These are phyloP conservation scores for Nebria ingens DNA, from an alignment of 1,140 invertebrate species.

Conservation along the genomic window DNA sequence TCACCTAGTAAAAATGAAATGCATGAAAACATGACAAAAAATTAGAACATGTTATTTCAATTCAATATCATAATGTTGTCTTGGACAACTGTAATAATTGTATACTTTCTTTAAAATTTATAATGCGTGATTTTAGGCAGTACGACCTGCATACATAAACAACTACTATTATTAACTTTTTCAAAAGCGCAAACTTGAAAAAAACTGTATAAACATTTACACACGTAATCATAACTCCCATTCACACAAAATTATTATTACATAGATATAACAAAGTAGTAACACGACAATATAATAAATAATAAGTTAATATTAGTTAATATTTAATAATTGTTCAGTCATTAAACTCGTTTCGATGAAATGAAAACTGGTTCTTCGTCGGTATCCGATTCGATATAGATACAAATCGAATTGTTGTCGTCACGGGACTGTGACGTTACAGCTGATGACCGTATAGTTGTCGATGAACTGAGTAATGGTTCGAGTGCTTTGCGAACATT, in stretches of 20 bases:
- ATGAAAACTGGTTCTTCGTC: constrained; percentile 9
- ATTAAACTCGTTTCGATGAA: constrained; percentile 1
- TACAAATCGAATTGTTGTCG: constrained; percentile 10
- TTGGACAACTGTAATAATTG: too few species aligned
- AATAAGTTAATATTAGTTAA: not conserved
- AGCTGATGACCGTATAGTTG: not conserved
- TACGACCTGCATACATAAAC: not conserved
- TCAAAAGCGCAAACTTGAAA: not conserved
- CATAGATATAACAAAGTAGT: not conserved
- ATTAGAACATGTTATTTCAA: not conserved
- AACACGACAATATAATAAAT: not conserved
- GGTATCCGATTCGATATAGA: constrained; percentile 8
- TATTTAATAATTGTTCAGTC: not conserved
- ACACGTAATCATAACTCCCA: not conserved
- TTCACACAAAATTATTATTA: not conserved
- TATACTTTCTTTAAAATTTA: too few species aligned
- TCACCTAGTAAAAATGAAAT: not conserved
- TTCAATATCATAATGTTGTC: constrained; percentile 1
- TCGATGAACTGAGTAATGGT: constrained; percentile 47
- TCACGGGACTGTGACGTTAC: not conserved
- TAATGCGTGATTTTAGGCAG: constrained; percentile 5
- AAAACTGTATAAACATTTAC: not conserved
- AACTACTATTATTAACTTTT: not conserved
- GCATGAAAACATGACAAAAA: not conserved
- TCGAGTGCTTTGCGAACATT: constrained; percentile 57